Conservation (phyloP, 2,888 invertebrate species). For the Ichneumoninae sp. region DNA sequence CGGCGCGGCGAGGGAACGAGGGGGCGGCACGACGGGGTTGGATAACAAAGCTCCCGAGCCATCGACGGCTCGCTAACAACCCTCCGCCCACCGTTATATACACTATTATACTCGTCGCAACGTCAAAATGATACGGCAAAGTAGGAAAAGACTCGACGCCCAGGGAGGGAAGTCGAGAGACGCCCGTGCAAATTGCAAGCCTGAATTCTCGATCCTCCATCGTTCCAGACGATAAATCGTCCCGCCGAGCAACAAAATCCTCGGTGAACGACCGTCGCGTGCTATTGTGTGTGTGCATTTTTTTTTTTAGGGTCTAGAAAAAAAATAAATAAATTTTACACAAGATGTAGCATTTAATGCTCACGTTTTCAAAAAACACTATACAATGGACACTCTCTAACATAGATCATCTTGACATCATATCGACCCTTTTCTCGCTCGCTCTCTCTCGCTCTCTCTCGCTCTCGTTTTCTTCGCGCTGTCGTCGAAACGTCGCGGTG, state of each 20-base stretch:
- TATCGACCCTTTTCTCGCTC: constrained; percentile 68
- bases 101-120: constrained; percentile 55
- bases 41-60: constrained; percentile 79
- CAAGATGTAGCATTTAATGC: constrained; percentile 84
- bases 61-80: constrained; percentile 82
- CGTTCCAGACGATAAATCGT: neutral
- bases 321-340: constrained; percentile 79
- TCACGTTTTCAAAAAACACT: constrained; percentile 84
- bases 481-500: constrained; percentile 72
- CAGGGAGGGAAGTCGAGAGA: neutral
- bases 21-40: constrained; percentile 63
- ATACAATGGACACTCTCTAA: constrained; percentile 84
- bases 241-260: neutral
- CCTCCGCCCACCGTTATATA: constrained; percentile 70
- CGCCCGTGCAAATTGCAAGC: constrained; percentile 16
- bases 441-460: too few relatives aligned
- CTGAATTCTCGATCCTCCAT: constrained; percentile 5
- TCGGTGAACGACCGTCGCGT: too few relatives aligned
- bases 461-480: constrained; percentile 38
- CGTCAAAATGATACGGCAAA: constrained; percentile 52
- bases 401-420: constrained; percentile 82
- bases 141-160: constrained; percentile 31
- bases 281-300: too few relatives aligned
- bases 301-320: constrained; percentile 19
- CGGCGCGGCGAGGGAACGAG: constrained; percentile 52